These are phyloP conservation scores for Uropetala carovei DNA, from an alignment of 2,888 invertebrate genomes.

Conservation along the genomic window DNA sequence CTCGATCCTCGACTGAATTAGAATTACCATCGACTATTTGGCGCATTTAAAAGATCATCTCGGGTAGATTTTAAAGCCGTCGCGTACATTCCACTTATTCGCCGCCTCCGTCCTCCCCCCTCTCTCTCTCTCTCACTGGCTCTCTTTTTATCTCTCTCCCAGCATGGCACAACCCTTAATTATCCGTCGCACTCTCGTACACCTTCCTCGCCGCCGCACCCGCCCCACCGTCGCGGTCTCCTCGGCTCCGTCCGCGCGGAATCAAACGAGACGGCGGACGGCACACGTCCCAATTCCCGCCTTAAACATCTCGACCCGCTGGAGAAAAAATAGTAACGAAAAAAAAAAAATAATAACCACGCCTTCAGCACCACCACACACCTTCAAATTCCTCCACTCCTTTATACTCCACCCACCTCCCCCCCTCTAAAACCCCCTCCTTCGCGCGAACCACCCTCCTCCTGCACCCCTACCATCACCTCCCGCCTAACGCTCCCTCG, in stretches of 20 bases:
- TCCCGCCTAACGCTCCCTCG: neutral
- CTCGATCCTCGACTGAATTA: too few species aligned
- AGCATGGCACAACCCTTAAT: too few species aligned
- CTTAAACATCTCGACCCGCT: neutral
- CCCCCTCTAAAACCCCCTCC: neutral
- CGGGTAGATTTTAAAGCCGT: too few species aligned
- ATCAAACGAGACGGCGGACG: neutral
- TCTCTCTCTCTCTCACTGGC: too few species aligned
- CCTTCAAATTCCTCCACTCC: slow-evolving; percentile 6
- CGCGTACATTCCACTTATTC: too few species aligned
- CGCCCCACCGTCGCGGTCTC: neutral
- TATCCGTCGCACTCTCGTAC: too few species aligned
- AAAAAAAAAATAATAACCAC: neutral
- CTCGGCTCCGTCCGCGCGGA: neutral
- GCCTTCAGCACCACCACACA: slow-evolving; percentile 11
- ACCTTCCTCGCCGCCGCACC: too few species aligned
- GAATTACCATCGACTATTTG: too few species aligned
- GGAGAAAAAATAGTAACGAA: neutral
- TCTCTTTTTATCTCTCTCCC: too few species aligned
- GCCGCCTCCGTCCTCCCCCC: too few species aligned
- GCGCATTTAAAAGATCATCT: too few species aligned
- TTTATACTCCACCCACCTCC: neutral
- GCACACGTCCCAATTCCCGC: slow-evolving; percentile 27
- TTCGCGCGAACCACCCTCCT: neutral
- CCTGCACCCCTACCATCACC: neutral